phyloP scores from a whole-genome alignment of 23 tunicate genomes.

The Aplidium turbinatum region DNA sequence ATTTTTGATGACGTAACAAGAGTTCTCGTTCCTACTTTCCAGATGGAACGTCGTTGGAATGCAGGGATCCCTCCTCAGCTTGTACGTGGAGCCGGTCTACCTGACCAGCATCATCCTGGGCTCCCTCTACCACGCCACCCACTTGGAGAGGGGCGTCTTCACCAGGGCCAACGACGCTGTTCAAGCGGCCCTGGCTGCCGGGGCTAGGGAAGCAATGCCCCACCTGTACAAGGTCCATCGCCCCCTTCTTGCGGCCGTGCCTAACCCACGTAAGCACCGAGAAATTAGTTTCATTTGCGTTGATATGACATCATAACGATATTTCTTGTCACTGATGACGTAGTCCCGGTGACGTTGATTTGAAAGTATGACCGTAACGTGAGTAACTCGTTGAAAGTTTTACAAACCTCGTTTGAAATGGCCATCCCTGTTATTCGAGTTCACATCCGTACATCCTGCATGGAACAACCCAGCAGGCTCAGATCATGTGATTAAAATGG shows the following conservation, averaged over 20 bases:
- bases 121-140: constrained; percentile 68
- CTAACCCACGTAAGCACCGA: constrained; percentile 56
- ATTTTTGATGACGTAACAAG: not conserved
- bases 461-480: too few species aligned
- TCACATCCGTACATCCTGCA: too few species aligned
- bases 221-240: constrained; percentile 45
- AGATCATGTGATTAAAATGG: too few species aligned
- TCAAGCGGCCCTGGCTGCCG: constrained; percentile 6
- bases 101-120: constrained; percentile 78
- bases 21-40: not conserved
- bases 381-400: too few species aligned
- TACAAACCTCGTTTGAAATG: too few species aligned
- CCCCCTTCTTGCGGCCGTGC: constrained; percentile 66
- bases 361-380: too few species aligned
- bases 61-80: constrained; percentile 79
- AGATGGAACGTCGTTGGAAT: constrained; percentile 91
- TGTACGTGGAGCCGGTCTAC: constrained; percentile 81
- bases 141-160: constrained; percentile 64
- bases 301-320: too few species aligned
- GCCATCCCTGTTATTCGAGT: too few species aligned
- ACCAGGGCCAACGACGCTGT: constrained; percentile 60
- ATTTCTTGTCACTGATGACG: too few species aligned
- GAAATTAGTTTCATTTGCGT: too few species aligned
- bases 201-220: not conserved
- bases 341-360: too few species aligned